Evolutionary conservation across 2,888 invertebrate species (phyloP).

Genomic region (Allophyes oxyacanthae): DNA sequence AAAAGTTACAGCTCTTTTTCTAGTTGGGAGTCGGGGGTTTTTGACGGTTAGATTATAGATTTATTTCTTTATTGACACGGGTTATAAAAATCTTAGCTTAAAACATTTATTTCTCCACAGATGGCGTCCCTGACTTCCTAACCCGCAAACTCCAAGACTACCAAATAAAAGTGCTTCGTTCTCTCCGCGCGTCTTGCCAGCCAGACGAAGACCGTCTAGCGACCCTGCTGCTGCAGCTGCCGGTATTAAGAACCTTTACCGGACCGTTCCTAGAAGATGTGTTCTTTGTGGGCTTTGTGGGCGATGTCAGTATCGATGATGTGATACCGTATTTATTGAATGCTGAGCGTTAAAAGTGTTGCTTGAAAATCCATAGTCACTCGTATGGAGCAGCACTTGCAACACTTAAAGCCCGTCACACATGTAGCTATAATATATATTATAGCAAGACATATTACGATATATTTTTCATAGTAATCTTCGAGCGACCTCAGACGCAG

Average conservation of each 20-base stretch:
- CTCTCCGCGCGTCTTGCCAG: constrained; percentile 73
- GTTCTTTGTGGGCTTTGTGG: constrained; percentile 97
- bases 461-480: too few relatives aligned
- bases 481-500: too few relatives aligned
- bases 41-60: too few relatives aligned
- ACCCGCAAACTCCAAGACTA: constrained; percentile 85
- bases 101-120: constrained; percentile 62
- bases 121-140: constrained; percentile 84
- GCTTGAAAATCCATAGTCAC: not conserved
- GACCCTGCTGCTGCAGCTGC: constrained; percentile 91
- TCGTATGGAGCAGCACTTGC: too few relatives aligned
- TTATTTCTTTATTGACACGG: too few relatives aligned
- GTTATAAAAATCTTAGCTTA: too few relatives aligned
- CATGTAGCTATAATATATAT: too few relatives aligned
- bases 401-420: too few relatives aligned
- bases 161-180: constrained; percentile 84
- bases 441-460: too few relatives aligned
- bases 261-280: constrained; percentile 95
- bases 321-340: constrained; percentile 97
- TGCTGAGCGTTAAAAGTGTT: constrained; percentile 70
- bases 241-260: constrained; percentile 92
- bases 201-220: constrained; percentile 85
- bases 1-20: too few relatives aligned
- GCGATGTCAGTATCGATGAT: constrained; percentile 98
- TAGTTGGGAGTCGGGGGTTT: too few relatives aligned